A percentile compares a stretch with the other conserved stretches of the same genome.
phyloP scores from a whole-genome alignment of 2,113 vertebrate genomes.

The Hoplias malabaricus region DNA sequence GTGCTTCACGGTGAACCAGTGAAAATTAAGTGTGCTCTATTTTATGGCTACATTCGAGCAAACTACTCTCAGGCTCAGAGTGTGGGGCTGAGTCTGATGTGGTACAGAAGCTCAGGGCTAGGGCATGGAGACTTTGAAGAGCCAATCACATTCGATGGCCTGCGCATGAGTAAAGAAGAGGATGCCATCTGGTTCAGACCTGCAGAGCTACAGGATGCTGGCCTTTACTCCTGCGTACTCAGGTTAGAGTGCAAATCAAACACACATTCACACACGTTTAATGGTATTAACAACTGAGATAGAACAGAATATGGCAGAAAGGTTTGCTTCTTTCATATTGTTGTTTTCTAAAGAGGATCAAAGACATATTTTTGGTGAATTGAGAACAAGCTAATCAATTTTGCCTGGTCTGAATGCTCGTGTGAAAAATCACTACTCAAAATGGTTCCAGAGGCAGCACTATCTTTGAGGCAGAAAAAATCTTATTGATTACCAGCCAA shows the following conservation, averaged over 20 bases:
- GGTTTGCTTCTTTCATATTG: too few species aligned
- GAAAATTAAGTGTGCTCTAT: slow-evolving; percentile 94
- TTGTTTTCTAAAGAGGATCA: too few species aligned
- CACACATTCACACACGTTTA: slow-evolving; percentile 27
- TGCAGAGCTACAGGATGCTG: slow-evolving; percentile 90
- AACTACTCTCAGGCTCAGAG: slow-evolving; percentile 97
- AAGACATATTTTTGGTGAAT: too few species aligned
- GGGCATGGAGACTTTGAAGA: slow-evolving; percentile 95
- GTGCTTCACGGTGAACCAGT: slow-evolving; percentile 94
- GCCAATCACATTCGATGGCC: slow-evolving; percentile 95
- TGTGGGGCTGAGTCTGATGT: slow-evolving; percentile 95
- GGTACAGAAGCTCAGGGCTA: slow-evolving; percentile 83
- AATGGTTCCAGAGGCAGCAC: too few species aligned
- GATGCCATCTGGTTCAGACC: slow-evolving; percentile 99
- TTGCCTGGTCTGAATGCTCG: too few species aligned
- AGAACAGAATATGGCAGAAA: too few species aligned
- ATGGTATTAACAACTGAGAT: slow-evolving; percentile 18
- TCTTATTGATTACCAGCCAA: too few species aligned
- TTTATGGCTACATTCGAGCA: slow-evolving; percentile 97
- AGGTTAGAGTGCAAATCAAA: slow-evolving; percentile 72
- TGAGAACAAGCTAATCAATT: too few species aligned
- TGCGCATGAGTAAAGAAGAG: slow-evolving; percentile 98
- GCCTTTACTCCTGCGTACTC: slow-evolving; percentile 96
- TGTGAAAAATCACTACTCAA: too few species aligned
- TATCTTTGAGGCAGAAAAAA: too few species aligned